Base-by-base conservation (phyloP, 1,140 invertebrate genomes). In the Hylaeus anthracinus region DNA sequence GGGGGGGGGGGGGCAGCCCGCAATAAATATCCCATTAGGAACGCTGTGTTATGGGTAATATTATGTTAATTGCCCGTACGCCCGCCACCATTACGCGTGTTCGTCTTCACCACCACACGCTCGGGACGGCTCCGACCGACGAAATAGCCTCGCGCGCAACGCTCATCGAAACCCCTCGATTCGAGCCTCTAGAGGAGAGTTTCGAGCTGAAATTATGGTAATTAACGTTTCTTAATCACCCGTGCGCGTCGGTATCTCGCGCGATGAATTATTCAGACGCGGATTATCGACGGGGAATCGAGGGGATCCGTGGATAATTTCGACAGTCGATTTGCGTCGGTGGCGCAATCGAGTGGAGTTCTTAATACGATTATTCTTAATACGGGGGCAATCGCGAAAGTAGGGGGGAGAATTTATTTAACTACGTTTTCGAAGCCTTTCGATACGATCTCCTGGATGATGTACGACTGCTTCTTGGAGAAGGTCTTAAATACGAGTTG, bases 11-110 rank as follows among this genome's bases (percentile, higher is more conserved):
- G 45, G 58, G 9, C 64, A 48, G 45, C 41, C 75, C 64, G 79
- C 74, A 77, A 86, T 89, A 86, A 86, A 89, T 89, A 86, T 85
- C 66, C 82, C 81, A 86, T 86, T 89, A 87, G 56, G 65, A 87
- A 86, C 72, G 86, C 81, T 77, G 63, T 63, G 82, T 88, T 87
- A 86, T 84, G 71, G 69, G 61, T 76, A 79, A 83, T 84, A 85
- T 88, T 87, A 86, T 86, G 75, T 83, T 86, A 86, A 82, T 85
- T 84, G 75, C 69, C 73, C 48, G 78, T 64, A 69, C 43, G 45
- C 43, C 61, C 69, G 83, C 45, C 71, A 26, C 39, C 69, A 64
- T 45, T 71, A 51, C 48, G 53, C 39, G 10, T 60, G 37, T 61
- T n/a, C 41, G 55, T 2, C 12, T 26, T 60, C 14, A 26, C 61